phyloP scores from a whole-genome alignment of 1,140 invertebrate genomes.

The Diuraphis noxia region DNA sequence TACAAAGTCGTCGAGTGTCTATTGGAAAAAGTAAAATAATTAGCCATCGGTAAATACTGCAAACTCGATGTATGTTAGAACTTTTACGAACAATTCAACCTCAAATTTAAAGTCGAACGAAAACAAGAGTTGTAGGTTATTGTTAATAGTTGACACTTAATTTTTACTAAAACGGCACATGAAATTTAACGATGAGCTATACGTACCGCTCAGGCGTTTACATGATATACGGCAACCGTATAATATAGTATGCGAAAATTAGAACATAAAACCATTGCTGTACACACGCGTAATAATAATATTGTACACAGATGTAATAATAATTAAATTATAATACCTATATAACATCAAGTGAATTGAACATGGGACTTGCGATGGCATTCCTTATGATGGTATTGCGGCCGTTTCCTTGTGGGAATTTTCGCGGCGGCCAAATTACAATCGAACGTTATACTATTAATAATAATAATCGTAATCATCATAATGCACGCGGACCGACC shows the following conservation, averaged over 20 bases:
- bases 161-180: too few relatives aligned
- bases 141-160: too few relatives aligned
- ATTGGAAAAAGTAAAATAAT: too few relatives aligned
- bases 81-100: too few relatives aligned
- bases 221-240: too few relatives aligned
- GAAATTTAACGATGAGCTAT: too few relatives aligned
- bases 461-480: neutral
- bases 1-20: neutral
- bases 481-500: constrained; percentile 17
- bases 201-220: too few relatives aligned
- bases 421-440: constrained; percentile 30
- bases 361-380: neutral
- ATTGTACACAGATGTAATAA: neutral
- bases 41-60: too few relatives aligned
- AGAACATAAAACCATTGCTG: neutral
- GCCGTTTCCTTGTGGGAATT: constrained; percentile 45
- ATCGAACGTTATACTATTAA: constrained; percentile 42
- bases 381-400: neutral
- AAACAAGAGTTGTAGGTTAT: too few relatives aligned
- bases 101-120: too few relatives aligned
- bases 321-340: neutral
- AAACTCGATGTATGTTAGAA: too few relatives aligned
- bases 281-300: neutral
- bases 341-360: neutral
- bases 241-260: too few relatives aligned